Evolutionary conservation across 2,888 invertebrate species (phyloP).

Genomic region (Drosophila cognata): DNA sequence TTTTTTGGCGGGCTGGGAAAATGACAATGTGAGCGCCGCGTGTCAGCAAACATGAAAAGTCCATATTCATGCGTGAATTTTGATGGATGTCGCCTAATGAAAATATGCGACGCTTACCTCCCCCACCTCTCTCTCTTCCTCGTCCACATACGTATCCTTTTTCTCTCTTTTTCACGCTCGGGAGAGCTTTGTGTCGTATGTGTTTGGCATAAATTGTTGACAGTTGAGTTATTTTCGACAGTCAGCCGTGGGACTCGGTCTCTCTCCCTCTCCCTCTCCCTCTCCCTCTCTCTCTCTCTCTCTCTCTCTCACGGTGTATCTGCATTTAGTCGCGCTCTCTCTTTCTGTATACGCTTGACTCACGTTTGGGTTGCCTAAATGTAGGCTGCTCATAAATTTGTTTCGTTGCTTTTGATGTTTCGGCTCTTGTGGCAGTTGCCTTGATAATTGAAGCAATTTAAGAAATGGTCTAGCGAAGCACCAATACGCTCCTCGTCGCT

Average conservation of each 20-base stretch:
- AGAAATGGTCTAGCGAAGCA: slow-evolving; percentile 34
- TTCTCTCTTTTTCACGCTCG: slow-evolving; percentile 47
- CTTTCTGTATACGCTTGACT: slow-evolving; percentile 13
- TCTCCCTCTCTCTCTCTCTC: background rate
- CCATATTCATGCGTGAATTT: slow-evolving; percentile 82
- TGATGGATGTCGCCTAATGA: slow-evolving; percentile 77
- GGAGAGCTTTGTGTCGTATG: slow-evolving; percentile 51
- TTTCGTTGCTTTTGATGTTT: slow-evolving; percentile 61
- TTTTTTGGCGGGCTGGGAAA: slow-evolving; percentile 39
- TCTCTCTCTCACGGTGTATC: background rate
- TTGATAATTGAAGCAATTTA: slow-evolving; percentile 63
- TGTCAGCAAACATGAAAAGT: slow-evolving; percentile 77
- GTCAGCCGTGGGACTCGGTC: slow-evolving; percentile 32
- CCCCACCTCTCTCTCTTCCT: background rate
- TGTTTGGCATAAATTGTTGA: slow-evolving; percentile 72
- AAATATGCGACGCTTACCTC: slow-evolving; percentile 59
- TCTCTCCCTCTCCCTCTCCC: background rate
- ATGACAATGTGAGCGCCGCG: slow-evolving; percentile 61
- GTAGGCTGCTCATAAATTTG: slow-evolving; percentile 72
- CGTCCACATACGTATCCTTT: slow-evolving; percentile 11
- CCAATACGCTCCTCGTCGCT: slow-evolving; percentile 7
- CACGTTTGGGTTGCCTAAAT: slow-evolving; percentile 60
- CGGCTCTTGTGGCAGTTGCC: slow-evolving; percentile 50
- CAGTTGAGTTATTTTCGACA: slow-evolving; percentile 74
- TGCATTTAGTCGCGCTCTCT: background rate